Percentiles rank a stretch among this genome's conserved stretches.
Evolutionary conservation across 2,888 invertebrate species (phyloP).

Genomic region (Drosophila sordidapex): DNA sequence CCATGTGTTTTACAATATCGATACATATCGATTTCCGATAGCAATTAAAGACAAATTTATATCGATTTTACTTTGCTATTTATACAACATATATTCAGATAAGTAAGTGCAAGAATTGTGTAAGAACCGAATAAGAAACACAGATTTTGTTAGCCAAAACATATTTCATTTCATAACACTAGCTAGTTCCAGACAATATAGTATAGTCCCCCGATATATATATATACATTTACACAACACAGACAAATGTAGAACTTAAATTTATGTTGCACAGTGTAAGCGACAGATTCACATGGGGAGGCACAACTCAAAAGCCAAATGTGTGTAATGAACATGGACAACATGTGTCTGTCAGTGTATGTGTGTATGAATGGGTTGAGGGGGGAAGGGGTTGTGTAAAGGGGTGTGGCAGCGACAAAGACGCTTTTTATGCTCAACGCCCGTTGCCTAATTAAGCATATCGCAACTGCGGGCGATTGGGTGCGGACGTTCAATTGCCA

Average conservation of each 20-base stretch:
- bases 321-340: slow-evolving; percentile 75
- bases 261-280: slow-evolving; percentile 55
- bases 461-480: slow-evolving; percentile 58
- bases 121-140: neutral
- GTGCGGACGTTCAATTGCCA: slow-evolving; percentile 26
- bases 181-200: neutral
- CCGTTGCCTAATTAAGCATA: slow-evolving; percentile 79
- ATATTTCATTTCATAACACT: neutral
- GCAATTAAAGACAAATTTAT: neutral
- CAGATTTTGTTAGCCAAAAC: neutral
- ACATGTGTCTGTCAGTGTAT: slow-evolving; percentile 55
- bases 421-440: slow-evolving; percentile 75
- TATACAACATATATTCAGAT: neutral
- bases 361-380: slow-evolving; percentile 6
- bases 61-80: neutral
- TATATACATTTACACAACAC: neutral
- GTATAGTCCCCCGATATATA: neutral
- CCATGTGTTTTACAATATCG: neutral
- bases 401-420: slow-evolving; percentile 77
- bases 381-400: neutral
- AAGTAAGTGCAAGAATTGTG: neutral
- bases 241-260: neutral
- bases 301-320: slow-evolving; percentile 59
- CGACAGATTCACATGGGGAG: slow-evolving; percentile 60
- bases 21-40: neutral